These are phyloP conservation scores for Cynopterus sphinx DNA, from an alignment of 2,797 vertebrate species.

Conservation along the genomic window DNA sequence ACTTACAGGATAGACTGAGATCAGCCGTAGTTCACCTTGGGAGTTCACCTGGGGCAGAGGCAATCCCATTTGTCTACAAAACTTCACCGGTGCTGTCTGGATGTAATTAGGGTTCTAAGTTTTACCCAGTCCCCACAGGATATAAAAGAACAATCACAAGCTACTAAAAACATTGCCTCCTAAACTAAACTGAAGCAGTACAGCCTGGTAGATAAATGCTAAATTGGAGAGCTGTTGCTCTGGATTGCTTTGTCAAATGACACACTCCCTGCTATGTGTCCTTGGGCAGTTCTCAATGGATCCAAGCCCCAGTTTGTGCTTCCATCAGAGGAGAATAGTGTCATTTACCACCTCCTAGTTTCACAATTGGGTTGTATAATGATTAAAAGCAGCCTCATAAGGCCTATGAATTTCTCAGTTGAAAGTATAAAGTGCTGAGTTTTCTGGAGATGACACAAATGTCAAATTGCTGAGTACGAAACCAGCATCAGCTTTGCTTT, in stretches of 20 bases:
- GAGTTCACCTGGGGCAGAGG: neutral
- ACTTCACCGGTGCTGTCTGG: neutral
- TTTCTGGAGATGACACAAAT: constrained; percentile 18
- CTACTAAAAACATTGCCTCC: neutral
- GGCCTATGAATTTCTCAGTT: constrained; percentile 41
- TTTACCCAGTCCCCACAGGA: neutral
- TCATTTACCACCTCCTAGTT: constrained; percentile 52
- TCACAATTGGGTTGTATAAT: constrained; percentile 35
- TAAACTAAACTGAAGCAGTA: neutral
- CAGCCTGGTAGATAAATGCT: neutral
- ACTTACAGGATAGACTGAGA: neutral
- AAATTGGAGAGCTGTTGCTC: neutral
- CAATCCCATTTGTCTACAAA: neutral
- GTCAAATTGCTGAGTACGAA: neutral
- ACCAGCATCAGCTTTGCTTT: neutral
- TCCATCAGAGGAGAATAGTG: constrained; percentile 26
- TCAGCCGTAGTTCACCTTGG: neutral
- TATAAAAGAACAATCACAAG: neutral
- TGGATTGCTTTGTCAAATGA: neutral
- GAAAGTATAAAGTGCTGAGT: constrained; percentile 40
- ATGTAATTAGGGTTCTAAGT: constrained; percentile 12
- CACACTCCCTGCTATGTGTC: constrained; percentile 4
- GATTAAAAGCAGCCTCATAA: constrained; percentile 61
- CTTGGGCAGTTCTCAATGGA: constrained; percentile 15
- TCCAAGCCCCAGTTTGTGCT: neutral